These are phyloP conservation scores for Psilopogon haemacephalus DNA, from an alignment of 2,113 vertebrate species.

Conservation along the genomic window DNA sequence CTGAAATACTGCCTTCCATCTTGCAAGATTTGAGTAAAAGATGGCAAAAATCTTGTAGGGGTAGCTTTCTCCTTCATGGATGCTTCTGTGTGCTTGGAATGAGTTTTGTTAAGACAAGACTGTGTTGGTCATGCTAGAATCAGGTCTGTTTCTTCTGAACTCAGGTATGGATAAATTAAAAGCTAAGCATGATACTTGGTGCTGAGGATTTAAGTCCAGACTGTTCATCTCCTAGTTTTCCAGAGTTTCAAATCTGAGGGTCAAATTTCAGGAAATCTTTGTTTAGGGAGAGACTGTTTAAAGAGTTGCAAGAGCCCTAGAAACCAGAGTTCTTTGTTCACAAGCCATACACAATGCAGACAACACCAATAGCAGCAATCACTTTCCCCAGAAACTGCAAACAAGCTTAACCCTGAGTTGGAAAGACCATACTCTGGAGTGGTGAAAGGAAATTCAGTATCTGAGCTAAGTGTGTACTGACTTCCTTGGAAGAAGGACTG, in stretches of 20 bases:
- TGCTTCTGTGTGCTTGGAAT: background rate
- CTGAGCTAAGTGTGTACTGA: conserved; percentile 31
- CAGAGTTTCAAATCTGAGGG: background rate
- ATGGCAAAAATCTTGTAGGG: background rate
- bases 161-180: background rate
- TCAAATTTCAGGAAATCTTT: conserved; percentile 30
- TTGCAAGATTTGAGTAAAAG: background rate
- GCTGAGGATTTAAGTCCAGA: background rate
- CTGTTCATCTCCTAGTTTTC: background rate
- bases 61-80: background rate
- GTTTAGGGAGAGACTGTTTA: background rate
- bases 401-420: conserved; percentile 54
- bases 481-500: conserved; percentile 15
- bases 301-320: conserved; percentile 7
- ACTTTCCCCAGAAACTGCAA: background rate
- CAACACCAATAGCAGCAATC: conserved; percentile 25
- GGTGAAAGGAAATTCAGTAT: conserved; percentile 50
- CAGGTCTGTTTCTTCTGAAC: background rate
- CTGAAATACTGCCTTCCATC: background rate
- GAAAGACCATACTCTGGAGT: conserved; percentile 42
- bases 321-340: conserved; percentile 47
- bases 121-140: background rate
- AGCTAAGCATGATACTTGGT: background rate
- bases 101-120: background rate
- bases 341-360: background rate